Conservation (phyloP, 2,113 vertebrate genomes). For the Peromyscus maniculatus region DNA sequence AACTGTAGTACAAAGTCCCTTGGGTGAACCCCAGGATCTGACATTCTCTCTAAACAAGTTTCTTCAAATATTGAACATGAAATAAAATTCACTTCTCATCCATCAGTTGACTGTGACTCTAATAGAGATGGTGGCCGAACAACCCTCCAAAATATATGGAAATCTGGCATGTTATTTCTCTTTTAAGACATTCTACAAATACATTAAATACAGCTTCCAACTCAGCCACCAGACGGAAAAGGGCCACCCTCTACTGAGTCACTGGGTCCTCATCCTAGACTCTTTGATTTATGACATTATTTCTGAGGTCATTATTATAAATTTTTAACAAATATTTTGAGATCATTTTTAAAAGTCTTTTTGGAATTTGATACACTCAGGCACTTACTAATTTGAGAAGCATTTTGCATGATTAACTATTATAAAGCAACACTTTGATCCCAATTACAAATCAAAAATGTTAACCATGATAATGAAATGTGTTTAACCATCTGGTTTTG, state of each 20-base stretch:
- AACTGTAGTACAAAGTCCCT: background rate
- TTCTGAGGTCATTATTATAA: background rate
- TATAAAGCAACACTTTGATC: background rate
- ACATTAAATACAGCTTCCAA: background rate
- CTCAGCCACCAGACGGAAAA: background rate
- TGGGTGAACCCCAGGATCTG: background rate
- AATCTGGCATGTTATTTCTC: background rate
- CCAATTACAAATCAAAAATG: background rate
- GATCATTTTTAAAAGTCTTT: background rate
- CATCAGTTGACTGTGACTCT: background rate
- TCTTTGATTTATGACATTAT: background rate
- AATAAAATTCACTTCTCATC: background rate
- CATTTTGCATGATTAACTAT: background rate
- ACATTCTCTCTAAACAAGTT: background rate
- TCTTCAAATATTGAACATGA: background rate
- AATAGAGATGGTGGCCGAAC: background rate
- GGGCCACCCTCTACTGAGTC: background rate
- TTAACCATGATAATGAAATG: background rate
- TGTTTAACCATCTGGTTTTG: background rate
- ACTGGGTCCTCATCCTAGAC: rapidly evolving
- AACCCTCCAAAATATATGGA: background rate
- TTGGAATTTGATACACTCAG: background rate
- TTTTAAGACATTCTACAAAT: background rate
- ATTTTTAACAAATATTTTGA: background rate
- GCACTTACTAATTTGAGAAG: background rate